A percentile compares a stretch with the other conserved stretches of the same genome.
phyloP scores from a whole-genome alignment of 37 sponge, comb jelly and placozoan species.

The Crambe crambe region DNA sequence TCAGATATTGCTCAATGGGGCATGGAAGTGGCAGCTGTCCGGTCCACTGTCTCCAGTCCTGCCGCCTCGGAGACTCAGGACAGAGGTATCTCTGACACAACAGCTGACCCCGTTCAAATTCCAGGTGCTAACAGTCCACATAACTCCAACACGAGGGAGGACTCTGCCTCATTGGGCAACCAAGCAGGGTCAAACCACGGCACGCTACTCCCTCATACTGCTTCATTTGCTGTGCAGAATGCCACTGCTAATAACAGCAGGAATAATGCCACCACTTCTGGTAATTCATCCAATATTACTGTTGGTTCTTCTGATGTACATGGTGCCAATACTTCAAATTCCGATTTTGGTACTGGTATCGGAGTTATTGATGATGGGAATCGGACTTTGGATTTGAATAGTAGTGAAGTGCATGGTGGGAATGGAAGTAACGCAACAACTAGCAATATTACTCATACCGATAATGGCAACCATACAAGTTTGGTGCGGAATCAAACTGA shows the following conservation, averaged over 20 bases:
- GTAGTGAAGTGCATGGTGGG: background rate
- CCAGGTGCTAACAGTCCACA: background rate
- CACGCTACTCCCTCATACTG: background rate
- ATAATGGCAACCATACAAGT: background rate
- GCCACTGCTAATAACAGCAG: background rate
- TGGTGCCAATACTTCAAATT: background rate
- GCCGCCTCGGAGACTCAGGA: background rate
- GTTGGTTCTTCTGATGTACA: no score
- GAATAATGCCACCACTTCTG: background rate
- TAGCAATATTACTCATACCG: background rate
- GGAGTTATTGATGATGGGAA: background rate
- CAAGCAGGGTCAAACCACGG: background rate
- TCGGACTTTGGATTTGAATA: background rate
- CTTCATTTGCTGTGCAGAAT: background rate
- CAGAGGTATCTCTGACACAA: background rate
- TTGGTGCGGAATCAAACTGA: background rate
- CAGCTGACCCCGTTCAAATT: background rate
- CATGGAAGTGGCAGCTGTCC: background rate
- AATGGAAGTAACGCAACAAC: background rate
- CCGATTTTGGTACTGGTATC: background rate
- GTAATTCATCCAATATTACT: no score
- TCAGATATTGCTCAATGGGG: background rate
- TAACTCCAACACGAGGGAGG: background rate
- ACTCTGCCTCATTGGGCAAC: background rate
- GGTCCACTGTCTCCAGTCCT: background rate